Evolutionary conservation across 2,888 invertebrate species (phyloP).

Genomic region (Acanthococcus lagerstroemiae): DNA sequence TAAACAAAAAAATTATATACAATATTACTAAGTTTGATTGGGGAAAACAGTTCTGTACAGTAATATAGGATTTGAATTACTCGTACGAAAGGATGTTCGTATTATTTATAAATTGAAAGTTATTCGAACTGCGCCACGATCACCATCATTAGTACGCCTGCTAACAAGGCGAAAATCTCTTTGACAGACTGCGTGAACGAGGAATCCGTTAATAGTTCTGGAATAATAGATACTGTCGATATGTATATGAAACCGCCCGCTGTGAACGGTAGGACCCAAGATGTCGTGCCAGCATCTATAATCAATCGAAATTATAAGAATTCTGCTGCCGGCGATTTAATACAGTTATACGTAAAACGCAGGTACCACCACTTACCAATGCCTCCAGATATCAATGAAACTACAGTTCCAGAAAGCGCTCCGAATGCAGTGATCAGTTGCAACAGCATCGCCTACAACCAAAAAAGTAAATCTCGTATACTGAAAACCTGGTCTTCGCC

Average conservation of each 20-base stretch:
- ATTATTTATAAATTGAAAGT: no score
- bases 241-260: slow-evolving; percentile 99
- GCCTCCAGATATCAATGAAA: slow-evolving; percentile 75
- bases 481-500: no score
- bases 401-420: slow-evolving; percentile 83
- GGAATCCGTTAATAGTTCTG: slow-evolving; percentile 83
- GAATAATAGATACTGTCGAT: slow-evolving; percentile 96
- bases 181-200: slow-evolving; percentile 79
- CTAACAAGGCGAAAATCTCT: slow-evolving; percentile 77
- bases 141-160: slow-evolving; percentile 93
- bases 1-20: no score
- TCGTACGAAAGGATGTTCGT: no score
- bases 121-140: slow-evolving; percentile 73
- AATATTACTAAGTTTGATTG: no score
- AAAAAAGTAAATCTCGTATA: slow-evolving; percentile 24
- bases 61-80: no score
- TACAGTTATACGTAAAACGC: background rate
- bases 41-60: no score
- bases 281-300: slow-evolving; percentile 55
- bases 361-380: slow-evolving; percentile 41
- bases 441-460: slow-evolving; percentile 71
- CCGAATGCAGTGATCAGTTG: slow-evolving; percentile 92
- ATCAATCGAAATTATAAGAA: no score
- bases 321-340: background rate
- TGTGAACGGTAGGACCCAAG: slow-evolving; percentile 92